phyloP scores from a whole-genome alignment of 1,140 invertebrate genomes.

The Drosophila watanabei region DNA sequence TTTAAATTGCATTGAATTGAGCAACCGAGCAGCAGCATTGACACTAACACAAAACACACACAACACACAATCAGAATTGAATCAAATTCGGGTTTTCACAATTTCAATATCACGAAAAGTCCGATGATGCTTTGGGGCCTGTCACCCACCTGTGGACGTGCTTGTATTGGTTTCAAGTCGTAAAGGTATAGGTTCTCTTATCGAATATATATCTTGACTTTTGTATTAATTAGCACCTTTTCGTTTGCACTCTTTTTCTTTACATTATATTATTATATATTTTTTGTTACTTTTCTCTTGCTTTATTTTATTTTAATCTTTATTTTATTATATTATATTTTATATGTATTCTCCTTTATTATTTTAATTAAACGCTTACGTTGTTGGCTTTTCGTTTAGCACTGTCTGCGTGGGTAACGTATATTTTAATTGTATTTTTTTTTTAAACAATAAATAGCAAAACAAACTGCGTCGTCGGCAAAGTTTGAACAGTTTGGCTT shows the following conservation, averaged over 20 bases:
- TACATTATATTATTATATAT: neutral
- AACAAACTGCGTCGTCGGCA: constrained; percentile 59
- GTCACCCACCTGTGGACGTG: constrained; percentile 63
- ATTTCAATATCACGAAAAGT: constrained; percentile 51
- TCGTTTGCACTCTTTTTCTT: neutral
- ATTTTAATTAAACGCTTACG: constrained; percentile 53
- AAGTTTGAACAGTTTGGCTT: constrained; percentile 44
- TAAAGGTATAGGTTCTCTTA: constrained; percentile 12
- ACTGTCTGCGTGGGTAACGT: constrained; percentile 1
- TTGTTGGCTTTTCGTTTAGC: constrained; percentile 44
- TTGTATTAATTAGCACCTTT: constrained; percentile 55
- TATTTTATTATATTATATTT: neutral
- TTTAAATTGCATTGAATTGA: constrained; percentile 39
- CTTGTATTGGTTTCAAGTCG: constrained; percentile 17
- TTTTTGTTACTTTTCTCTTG: neutral
- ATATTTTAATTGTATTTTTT: neutral
- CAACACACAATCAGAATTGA: constrained; percentile 19
- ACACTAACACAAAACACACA: constrained; percentile 17
- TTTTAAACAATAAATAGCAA: constrained; percentile 7
- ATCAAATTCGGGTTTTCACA: constrained; percentile 39
- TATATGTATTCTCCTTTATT: neutral
- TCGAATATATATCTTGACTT: constrained; percentile 21
- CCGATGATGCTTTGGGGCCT: constrained; percentile 19
- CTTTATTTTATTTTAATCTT: constrained; percentile 3
- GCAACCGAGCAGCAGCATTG: constrained; percentile 34